Percentiles rank a stretch among this genome's conserved stretches.
These are phyloP conservation scores for Peromyscus maniculatus DNA, from an alignment of 2,113 vertebrate species.

Conservation along the genomic window DNA sequence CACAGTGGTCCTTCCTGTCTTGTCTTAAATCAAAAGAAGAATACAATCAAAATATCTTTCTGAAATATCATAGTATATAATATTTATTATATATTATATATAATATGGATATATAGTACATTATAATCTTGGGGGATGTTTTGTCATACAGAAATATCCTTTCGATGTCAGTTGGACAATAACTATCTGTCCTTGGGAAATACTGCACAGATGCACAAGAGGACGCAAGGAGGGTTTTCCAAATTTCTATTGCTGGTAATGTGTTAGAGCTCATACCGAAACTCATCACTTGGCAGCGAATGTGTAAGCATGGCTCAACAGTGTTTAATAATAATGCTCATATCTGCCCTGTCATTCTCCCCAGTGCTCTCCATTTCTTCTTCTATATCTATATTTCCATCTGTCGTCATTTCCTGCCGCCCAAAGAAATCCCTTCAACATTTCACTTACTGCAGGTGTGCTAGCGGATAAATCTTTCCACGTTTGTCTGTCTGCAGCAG, in stretches of 20 bases:
- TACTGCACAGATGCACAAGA: not conserved
- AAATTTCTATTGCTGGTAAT: not conserved
- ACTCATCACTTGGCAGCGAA: not conserved
- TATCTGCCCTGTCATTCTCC: not conserved
- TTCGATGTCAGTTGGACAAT: not conserved
- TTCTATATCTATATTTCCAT: slow-evolving; percentile 8
- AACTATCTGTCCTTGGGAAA: not conserved
- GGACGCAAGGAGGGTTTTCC: not conserved
- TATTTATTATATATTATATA: not conserved
- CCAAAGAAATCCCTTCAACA: slow-evolving; percentile 13
- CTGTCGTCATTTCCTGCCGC: slow-evolving; percentile 2
- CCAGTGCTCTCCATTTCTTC: not conserved
- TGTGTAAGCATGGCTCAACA: not conserved
- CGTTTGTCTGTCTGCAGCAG: not conserved
- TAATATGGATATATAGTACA: not conserved
- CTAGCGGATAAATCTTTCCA: not conserved
- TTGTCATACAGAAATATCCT: slow-evolving; percentile 20
- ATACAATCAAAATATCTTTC: not conserved
- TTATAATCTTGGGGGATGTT: not conserved
- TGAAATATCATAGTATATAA: slow-evolving; percentile 7
- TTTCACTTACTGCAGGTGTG: not conserved
- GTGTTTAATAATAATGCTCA: not conserved
- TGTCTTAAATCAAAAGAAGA: not conserved
- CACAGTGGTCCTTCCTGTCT: not conserved
- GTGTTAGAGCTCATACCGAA: not conserved